Percentiles rank a stretch among this genome's conserved stretches.
Evolutionary conservation across 2,797 vertebrate genomes (phyloP).

Genomic region (Macropodus opercularis): DNA sequence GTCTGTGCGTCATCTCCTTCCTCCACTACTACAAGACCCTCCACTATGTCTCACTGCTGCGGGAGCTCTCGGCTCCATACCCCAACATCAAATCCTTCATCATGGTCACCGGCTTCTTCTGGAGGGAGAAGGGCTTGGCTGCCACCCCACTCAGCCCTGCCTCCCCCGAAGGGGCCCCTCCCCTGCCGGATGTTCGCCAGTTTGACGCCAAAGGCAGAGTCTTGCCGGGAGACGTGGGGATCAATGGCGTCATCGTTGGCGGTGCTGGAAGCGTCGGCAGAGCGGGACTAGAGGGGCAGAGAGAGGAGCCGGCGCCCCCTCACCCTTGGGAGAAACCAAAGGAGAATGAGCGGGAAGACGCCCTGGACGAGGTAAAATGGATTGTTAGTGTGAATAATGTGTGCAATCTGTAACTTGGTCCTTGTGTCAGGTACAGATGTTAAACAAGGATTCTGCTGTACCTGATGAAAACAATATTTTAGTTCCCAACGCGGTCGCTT

Average conservation of each 20-base stretch:
- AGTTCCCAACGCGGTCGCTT: neutral
- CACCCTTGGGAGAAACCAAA: constrained; percentile 77
- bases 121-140: constrained; percentile 85
- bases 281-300: constrained; percentile 30
- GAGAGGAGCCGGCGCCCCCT: constrained; percentile 65
- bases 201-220: constrained; percentile 71
- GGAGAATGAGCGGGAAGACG: constrained; percentile 54
- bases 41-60: constrained; percentile 95
- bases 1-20: constrained; percentile 98
- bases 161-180: constrained; percentile 84
- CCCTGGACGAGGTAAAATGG: constrained; percentile 56
- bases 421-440: neutral
- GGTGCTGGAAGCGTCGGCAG: constrained; percentile 20
- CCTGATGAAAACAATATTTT: neutral
- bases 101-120: constrained; percentile 89
- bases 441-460: neutral
- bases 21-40: constrained; percentile 99
- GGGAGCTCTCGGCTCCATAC: constrained; percentile 94
- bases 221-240: neutral
- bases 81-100: constrained; percentile 97
- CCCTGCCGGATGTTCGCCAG: constrained; percentile 75
- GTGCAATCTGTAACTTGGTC: too few species aligned
- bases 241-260: constrained; percentile 4
- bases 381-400: too few species aligned
- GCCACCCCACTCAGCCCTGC: constrained; percentile 86